A percentile compares a stretch with the other conserved stretches of the same genome.
phyloP scores from a whole-genome alignment of 2,888 invertebrate genomes.

The Agrochola macilenta region DNA sequence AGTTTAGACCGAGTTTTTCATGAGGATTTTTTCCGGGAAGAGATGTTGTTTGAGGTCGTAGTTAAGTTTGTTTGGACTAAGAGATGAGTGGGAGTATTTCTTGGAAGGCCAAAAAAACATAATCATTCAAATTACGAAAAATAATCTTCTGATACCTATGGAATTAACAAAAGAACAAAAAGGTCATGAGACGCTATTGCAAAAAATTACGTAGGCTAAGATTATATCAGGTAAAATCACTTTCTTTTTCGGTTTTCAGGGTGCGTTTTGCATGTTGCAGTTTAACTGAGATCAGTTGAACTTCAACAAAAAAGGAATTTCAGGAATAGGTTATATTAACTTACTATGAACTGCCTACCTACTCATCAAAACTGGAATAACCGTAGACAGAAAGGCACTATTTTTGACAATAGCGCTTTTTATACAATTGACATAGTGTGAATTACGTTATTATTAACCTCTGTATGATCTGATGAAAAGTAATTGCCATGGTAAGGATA shows the following conservation, averaged over 20 bases:
- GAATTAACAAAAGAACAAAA: neutral
- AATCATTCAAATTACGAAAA: neutral
- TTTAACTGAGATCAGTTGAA: neutral
- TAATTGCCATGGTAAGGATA: neutral
- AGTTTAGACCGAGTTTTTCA: conserved; percentile 24
- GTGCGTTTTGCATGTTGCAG: neutral
- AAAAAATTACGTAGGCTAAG: no score
- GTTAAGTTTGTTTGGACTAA: neutral
- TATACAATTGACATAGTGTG: no score
- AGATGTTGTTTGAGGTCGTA: neutral
- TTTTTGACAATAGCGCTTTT: neutral
- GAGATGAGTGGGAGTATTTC: neutral
- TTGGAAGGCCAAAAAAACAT: neutral
- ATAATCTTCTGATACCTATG: neutral
- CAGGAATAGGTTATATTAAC: neutral
- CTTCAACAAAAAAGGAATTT: neutral
- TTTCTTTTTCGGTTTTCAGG: conserved; percentile 3
- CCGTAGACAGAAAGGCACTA: neutral
- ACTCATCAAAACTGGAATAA: neutral
- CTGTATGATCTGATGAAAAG: neutral
- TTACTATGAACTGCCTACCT: neutral
- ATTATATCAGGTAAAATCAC: conserved; percentile 90
- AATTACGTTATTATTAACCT: neutral
- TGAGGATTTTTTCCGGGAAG: neutral
- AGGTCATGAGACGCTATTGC: no score